These are phyloP conservation scores for Sylvilagus floridanus DNA, from an alignment of 2,797 vertebrate species.

Conservation along the genomic window DNA sequence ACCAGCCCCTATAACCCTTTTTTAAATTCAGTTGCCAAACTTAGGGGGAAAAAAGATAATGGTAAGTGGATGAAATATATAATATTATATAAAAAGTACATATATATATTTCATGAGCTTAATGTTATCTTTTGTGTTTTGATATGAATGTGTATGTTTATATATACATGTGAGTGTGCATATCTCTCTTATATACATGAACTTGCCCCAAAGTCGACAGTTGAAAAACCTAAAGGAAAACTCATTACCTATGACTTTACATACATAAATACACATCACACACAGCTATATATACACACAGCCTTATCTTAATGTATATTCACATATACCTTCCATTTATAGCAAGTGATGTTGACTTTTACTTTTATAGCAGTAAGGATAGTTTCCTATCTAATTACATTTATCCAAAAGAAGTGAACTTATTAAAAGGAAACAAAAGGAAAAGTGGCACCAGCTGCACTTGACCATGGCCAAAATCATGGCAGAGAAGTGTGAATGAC, in stretches of 20 bases:
- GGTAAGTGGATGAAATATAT: not conserved
- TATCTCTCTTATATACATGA: not conserved
- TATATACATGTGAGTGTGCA: not conserved
- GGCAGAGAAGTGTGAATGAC: not conserved
- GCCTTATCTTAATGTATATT: not conserved
- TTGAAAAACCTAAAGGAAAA: not conserved
- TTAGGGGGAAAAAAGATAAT: not conserved
- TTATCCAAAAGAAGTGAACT: not conserved
- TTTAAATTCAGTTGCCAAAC: not conserved
- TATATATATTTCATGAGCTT: not conserved
- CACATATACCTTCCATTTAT: not conserved
- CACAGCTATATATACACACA: not conserved
- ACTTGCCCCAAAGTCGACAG: not conserved
- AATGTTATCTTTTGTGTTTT: not conserved
- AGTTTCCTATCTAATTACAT: not conserved
- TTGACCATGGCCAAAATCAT: not conserved
- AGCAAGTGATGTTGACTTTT: not conserved
- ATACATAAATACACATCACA: not conserved
- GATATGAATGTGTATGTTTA: not conserved
- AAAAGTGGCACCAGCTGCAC: not conserved
- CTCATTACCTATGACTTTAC: not conserved
- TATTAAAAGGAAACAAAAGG: not conserved
- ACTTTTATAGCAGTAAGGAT: not conserved
- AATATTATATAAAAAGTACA: not conserved
- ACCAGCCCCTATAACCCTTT: too few relatives aligned